Evolutionary conservation across 92 coral and sea anemone genomes (phyloP), one percentile per base, ranked within the genome.

Genomic region (Scolanthus callimorphus): DNA sequence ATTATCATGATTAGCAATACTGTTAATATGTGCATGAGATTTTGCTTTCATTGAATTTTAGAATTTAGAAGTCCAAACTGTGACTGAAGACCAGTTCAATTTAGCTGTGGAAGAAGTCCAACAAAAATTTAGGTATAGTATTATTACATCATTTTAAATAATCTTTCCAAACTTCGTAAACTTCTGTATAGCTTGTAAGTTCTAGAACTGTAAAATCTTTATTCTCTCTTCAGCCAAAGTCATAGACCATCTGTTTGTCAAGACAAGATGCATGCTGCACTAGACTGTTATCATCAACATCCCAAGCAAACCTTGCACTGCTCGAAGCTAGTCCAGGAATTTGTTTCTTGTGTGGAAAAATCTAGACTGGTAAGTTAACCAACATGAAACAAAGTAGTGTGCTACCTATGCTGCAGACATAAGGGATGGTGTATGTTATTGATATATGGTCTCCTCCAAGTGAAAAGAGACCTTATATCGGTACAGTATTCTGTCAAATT

Each of bases 221-320:
- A n/a, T 20, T 31, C 23, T 48, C 29, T 17, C 24, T 19, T 1
- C 60, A 84, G 86, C 22, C 74, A 55, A 20, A 31, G 38, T 21
- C 52, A 37, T 8, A 77, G 83, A 66, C 34, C 73, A 11, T 63
- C 70, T 9, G 81, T 74, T 24, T 86, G 95, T 44, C 90, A 77
- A 49, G 69, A 77, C 55, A 73, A 76, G 0, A 70, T 74, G 69
- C 59, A 67, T 39, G 78, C 62, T 39, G 85, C 66, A 2, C 19
- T 82, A 9, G 80, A 81, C 57, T 86, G 95, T 50, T 86, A 86
- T 30, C 71, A 77, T 70, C 70, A 77, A 65, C 46, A 86, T 68
- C 85, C 95, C 3, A 62, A 53, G 11, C 72, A 82, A 53, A 74
- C 90, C 8, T 65, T 86, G 15, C 66, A 62, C 39, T 86, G 95